Base-by-base conservation (phyloP, 2,797 vertebrate genomes). In the Euphonia xanthogaster region DNA sequence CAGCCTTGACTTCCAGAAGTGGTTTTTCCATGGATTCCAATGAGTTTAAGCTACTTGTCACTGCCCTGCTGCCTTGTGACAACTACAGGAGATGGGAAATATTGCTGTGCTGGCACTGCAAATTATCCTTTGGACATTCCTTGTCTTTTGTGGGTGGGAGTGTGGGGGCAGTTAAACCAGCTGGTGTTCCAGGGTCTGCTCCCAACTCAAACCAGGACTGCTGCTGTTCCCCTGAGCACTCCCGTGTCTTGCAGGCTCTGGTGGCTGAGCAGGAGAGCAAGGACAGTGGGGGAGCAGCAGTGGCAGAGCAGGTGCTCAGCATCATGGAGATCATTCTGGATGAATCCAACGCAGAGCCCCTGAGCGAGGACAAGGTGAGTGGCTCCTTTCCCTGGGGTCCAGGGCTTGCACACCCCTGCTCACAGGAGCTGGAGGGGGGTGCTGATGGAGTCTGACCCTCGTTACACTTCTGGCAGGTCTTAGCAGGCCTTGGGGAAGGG, bases 271-370 rank as follows among this genome's bases (percentile, higher is more conserved):
- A 99, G 96, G 99, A 99, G 92, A 99, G 99, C 89, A 99, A 99
- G 86, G 99, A 99, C 97, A 99, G 99, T 0, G 99, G 99, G 5
- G 99, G 99, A 45, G 99, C 99, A 0, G 99, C 99, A 0, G 99
- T 99, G 96, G 99, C 99, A 0, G 99, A 99, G 86, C 99, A 99
- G 96, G 99, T 99, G 90, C 98, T 99, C 31, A 99, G 99, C 96
- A 99, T 99, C 93, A 99, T 99, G 99, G 99, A 99, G 97, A 99
- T 99, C 94, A 99, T 99, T 88, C 97, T 99, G 96, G 99, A 99
- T 45, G 99, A 99, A 90, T 99, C 99, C 84, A 99, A 99, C 0
- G 99, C 99, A 0, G 99, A 99, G 68, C 99, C 98, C 7, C 96
- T 99, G 95, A 99, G 99, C 15, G 99, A 99, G 94, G 99, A 99